Evolutionary conservation across 1,140 invertebrate genomes (phyloP), one percentile per base, ranked within the genome.

Genomic region (Rhopalosiphum padi): DNA sequence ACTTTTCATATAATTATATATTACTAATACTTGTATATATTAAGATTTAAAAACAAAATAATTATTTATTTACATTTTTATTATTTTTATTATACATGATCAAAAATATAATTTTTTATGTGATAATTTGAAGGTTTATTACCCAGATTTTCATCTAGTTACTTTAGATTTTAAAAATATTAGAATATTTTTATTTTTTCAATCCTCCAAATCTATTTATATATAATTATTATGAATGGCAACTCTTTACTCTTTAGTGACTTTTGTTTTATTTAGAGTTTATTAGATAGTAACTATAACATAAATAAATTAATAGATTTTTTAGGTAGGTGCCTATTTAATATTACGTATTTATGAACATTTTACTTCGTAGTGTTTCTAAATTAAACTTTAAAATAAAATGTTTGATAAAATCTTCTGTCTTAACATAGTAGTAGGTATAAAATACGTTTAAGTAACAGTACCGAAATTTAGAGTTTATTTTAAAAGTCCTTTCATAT

Each of bases 401-500:
- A 68, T 68, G n/a, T 23, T 77, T 77, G 60, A 77, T 77, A 77
- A 35, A 77, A 35, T 77, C 60, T 35, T n/a, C n/a, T 77, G 60
- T 77, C 11, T 15, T 77, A n/a, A n/a, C 0, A 77, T n/a, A 77
- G 60, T 77, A 77, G 60, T 6, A 77, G n/a, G 53, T 53, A 53
- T 53, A 77, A 77, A 35, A 21, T 77, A 77, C 60, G 15, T 77
- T 77, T 77, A 77, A 77, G 15, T 15, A 77, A 77, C 30, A n/a
- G 15, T 77, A 77, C 60, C 4, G 1, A 77, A n/a, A 77, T 77
- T n/a, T n/a, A 18, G 60, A 77, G n/a, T 77, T 77, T 77, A 77
- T 77, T 77, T 77, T 77, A 77, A 68, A 68, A 77, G 60, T 77
- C 60, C 60, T n/a, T 77, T 77, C 60, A 77, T 35, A 77, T 77